A percentile compares a stretch with the other conserved stretches of the same genome.
Evolutionary conservation across 2,888 invertebrate genomes (phyloP).

Genomic region (Agriopis aurantiaria): DNA sequence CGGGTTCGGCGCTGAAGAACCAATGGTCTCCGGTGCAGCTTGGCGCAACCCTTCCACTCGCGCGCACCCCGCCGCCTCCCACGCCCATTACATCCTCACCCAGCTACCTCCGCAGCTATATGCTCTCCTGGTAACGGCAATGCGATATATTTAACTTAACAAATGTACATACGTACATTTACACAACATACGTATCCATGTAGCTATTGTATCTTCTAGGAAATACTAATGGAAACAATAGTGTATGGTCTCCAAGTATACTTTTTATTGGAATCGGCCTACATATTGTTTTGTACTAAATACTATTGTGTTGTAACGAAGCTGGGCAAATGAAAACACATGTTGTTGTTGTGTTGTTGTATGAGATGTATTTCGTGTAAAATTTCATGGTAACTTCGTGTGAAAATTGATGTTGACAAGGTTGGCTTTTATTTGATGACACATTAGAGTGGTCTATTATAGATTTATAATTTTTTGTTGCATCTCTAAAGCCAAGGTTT

Average conservation of each 20-base stretch:
- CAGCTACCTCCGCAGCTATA: conserved; percentile 72
- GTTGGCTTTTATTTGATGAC: too few species aligned
- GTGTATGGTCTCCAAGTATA: neutral
- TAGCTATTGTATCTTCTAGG: neutral
- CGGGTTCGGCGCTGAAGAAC: conserved; percentile 76
- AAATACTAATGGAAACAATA: neutral
- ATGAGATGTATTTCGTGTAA: too few species aligned
- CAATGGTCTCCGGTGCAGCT: conserved; percentile 81
- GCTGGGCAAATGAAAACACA: too few species aligned
- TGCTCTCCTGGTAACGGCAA: conserved; percentile 66
- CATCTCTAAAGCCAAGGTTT: too few species aligned
- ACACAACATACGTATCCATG: conserved; percentile 1
- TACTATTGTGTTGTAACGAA: neutral
- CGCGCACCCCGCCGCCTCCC: conserved; percentile 69
- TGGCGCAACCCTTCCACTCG: conserved; percentile 67
- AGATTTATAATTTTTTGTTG: too few species aligned
- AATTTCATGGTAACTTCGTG: too few species aligned
- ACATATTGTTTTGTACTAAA: neutral
- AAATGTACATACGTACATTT: too few species aligned
- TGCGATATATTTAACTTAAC: conserved; percentile 66
- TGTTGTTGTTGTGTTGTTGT: too few species aligned
- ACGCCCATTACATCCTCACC: conserved; percentile 72
- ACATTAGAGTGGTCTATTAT: too few species aligned
- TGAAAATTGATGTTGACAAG: too few species aligned
- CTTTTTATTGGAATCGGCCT: neutral